Base-by-base conservation (phyloP, 2,888 invertebrate species). In the Athripsodes cinereus region DNA sequence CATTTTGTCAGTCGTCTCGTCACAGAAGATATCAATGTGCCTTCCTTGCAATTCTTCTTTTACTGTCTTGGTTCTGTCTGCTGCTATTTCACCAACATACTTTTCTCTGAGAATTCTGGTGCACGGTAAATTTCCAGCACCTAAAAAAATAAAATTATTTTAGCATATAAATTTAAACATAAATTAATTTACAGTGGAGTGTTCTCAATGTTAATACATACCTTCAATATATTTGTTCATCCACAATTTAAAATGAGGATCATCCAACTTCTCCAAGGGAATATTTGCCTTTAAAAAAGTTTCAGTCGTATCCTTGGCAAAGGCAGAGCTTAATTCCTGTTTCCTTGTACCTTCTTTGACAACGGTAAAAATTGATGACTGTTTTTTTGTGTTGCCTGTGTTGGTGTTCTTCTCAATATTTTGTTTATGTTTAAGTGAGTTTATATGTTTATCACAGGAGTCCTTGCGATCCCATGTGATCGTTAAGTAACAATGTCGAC, bases 201-300 rank as follows among this genome's bases (percentile, higher is more conserved):
- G 18, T 47, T 8, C 20, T 47, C 19, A 13, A 47, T 8, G 47
- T 19, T 47, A 6, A 5, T 47, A 47, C 5, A 47, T 47, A 47
- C 47, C 47, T 19, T 8, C 47, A 47, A 47, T 47, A 47, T 47
- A 19, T 6, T 8, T 19, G 47, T 47, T 47, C 20, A 40, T 40
- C 40, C 40, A 47, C 21, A 5, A 47, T 47, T 47, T 46, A 46
- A 46, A 47, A 8, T 47, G 10, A 19, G 13, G 47, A 47, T 47
- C 46, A 46, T 16, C 46, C 13, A 46, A 16, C 46, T 46, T 46
- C 46, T 46, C 46, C 46, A 46, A 46, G 18, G 46, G 46, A 46
- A 46, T 46, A 46, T 46, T 46, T 11, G 18, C 46, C 16, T 46
- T 46, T 18, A 46, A 46, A 18, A 46, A 46, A 46, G 46, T 16